Conservation (phyloP, 2,888 invertebrate species). For the Tetanocera ferruginea region DNA sequence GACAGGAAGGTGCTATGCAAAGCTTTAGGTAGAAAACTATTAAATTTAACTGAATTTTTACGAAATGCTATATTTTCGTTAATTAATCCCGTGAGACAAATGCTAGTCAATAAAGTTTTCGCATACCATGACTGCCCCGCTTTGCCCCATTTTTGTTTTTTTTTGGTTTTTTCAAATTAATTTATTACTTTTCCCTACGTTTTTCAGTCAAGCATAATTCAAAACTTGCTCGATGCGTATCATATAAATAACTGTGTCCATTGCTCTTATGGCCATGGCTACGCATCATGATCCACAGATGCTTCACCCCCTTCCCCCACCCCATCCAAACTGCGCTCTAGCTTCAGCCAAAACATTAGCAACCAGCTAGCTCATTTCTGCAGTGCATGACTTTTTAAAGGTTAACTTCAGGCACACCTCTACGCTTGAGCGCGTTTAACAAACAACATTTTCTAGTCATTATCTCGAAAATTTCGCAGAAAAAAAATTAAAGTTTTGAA, state of each 20-base stretch:
- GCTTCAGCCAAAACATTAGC: neutral
- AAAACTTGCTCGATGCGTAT: conserved; percentile 12
- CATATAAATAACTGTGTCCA: conserved; percentile 13
- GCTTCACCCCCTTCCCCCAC: neutral
- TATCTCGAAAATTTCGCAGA: conserved; percentile 13
- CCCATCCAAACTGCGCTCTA: neutral
- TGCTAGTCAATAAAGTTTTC: too few species aligned
- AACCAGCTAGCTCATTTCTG: neutral
- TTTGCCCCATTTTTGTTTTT: neutral
- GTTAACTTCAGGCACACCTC: conserved; percentile 27
- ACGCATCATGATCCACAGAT: neutral
- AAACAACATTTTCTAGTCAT: conserved; percentile 35
- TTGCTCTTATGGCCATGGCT: neutral
- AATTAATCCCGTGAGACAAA: too few species aligned
- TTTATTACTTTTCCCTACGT: neutral
- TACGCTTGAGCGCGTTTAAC: conserved; percentile 19
- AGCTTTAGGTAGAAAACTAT: too few species aligned
- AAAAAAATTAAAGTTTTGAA: neutral
- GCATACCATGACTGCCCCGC: neutral
- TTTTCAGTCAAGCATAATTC: neutral
- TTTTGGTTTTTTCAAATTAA: neutral
- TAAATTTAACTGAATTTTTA: too few species aligned
- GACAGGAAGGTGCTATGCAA: too few species aligned
- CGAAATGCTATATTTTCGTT: too few species aligned
- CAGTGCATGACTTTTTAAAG: neutral